Evolutionary conservation across 1,140 invertebrate species (phyloP), one percentile per base, ranked within the genome.

Genomic region (Meloidogyne chitwoodi): DNA sequence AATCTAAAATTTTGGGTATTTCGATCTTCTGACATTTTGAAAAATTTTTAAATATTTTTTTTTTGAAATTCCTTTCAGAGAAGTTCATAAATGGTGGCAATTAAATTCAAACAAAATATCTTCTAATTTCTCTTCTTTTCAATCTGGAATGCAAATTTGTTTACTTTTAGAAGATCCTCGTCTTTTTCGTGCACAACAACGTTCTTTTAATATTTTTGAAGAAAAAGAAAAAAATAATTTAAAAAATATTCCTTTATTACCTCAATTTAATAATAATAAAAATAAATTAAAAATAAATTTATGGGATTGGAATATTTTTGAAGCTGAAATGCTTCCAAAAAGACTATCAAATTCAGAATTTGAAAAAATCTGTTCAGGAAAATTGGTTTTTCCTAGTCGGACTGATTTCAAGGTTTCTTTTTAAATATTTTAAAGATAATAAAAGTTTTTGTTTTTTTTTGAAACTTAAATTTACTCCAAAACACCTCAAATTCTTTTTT

Each of bases 151-250:
- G 22, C 19, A 81, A 22, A 68, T 70, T 61, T 31, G 22, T 27
- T 63, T 78, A 31, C 38, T 78, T 22, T 38, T 80, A n/a, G 77
- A 78, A 56, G 77, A 78, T 63, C 77, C 77, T 19, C 77, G 77
- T 34, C 41, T 75, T 29, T 75, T 70, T 44, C 74, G 71, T 61
- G 74, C 38, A 11, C 29, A 29, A 10, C 19, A 27, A 44, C n/a
- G 22, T 48, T 70, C n/a, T 27, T 29, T 56, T n/a, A 56, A 56
- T 56, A 56, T 22, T 56, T 6, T 56, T 56, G 48, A 56, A 56
- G 22, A 71, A 71, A 19, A 34, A 16, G 48, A 38, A 63, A 61
- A 64, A 70, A 64, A 5, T n/a, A 48, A 48, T 44, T 44, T 14
- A 5, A n/a, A 6, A n/a, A 56, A 56, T 56, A 56, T 56, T 56